Conservation (phyloP, 2,113 vertebrate species). For the Rhinopomastus cyanomelas region DNA sequence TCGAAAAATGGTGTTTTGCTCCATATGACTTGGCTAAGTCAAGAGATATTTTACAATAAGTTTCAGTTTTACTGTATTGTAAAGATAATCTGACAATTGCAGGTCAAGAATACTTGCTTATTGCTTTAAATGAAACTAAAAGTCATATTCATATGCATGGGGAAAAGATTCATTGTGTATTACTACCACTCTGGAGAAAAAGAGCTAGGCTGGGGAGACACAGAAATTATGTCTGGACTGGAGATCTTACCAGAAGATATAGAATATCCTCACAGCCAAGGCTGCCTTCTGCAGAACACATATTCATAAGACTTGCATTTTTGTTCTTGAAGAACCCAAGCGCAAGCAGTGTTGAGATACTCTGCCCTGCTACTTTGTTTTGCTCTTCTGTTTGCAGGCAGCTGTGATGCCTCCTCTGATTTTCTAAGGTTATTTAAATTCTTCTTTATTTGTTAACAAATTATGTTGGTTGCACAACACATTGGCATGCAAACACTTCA, state of each 20-base stretch:
- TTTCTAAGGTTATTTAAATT: slow-evolving; percentile 32
- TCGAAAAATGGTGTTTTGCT: not conserved
- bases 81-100: slow-evolving; percentile 24
- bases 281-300: not conserved
- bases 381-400: slow-evolving; percentile 8
- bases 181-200: not conserved
- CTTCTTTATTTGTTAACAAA: slow-evolving; percentile 49
- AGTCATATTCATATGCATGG: not conserved
- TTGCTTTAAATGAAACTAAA: not conserved
- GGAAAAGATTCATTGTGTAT: not conserved
- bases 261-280: not conserved
- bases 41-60: not conserved
- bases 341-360: not conserved
- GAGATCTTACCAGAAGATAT: not conserved
- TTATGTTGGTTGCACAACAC: slow-evolving; percentile 29
- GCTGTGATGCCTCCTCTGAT: not conserved
- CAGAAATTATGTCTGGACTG: not conserved
- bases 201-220: not conserved
- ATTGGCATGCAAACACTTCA: slow-evolving; percentile 38
- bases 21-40: not conserved
- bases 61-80: slow-evolving; percentile 1
- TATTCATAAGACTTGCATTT: not conserved
- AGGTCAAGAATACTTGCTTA: not conserved
- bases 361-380: not conserved
- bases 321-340: not conserved